Evolutionary conservation across 2,888 invertebrate genomes (phyloP), one percentile per base, ranked within the genome.

Genomic region (Drosophila falleni): DNA sequence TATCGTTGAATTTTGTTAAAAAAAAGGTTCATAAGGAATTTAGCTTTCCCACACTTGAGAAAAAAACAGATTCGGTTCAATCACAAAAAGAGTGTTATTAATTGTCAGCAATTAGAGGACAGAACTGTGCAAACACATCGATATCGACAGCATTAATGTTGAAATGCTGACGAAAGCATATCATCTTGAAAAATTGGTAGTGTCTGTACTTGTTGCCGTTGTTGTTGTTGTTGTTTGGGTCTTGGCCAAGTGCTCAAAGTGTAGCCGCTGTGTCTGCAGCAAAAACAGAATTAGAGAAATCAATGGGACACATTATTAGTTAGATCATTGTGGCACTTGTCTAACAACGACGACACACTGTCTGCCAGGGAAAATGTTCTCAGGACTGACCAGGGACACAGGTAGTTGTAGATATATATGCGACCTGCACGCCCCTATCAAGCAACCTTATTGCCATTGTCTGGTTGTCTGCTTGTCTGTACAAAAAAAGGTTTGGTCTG

Each of bases 401-500:
- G 74, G 71, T 71, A 50, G 62, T 62, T 66, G 88, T 89, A 89
- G 88, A 69, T 75, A 86, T 83, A 69, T 75, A 86, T 83, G 87
- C 81, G 89, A 85, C 87, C 86, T 91, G 87, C 92, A 92, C 92
- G 92, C 92, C 92, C 90, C 91, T 91, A 91, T 92, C 90, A 90
- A 90, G 82, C 87, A 80, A 84, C 86, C 81, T 73, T 72, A 87
- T 89, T 62, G 80, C 87, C 81, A 87, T 91, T 92, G 90, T 91
- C 82, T 55, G 15, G 16, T 50, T 91, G 89, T 91, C 80, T 63
- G 23, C 15, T 47, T 91, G 89, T 91, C 80, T 63, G 23, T 16
- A 51, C 3, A 19, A 35, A 47, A 69, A 74, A 74, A 74, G 70
- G 62, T 65, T 65, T 61, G 66, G 61, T 72, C 50, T 69, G 81